Evolutionary conservation across 1,140 invertebrate species (phyloP), one percentile per base, ranked within the genome.

Genomic region (Proales similis): DNA sequence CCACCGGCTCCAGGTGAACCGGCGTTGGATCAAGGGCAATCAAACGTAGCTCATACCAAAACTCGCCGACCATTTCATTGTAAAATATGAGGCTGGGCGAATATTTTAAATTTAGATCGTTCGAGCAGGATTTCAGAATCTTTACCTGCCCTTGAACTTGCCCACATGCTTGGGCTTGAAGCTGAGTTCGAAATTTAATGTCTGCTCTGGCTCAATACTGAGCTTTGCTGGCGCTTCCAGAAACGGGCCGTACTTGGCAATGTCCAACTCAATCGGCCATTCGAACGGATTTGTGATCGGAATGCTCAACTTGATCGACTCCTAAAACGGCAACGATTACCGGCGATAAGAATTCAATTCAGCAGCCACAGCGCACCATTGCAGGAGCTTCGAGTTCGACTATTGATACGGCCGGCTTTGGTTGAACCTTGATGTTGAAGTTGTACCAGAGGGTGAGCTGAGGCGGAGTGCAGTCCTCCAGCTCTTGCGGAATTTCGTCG

Each of bases 391-490:
- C 62, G 6, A 76, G 67, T 24, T 68, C 65, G 17, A 76, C 63
- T 9, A 65, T 65, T 17, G 66, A 64, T 57, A 73, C 71, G 32
- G 73, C 69, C n/a, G 71, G 67, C 9, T 69, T 63, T 26, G 72
- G 71, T 36, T 68, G 67, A 17, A 75, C 69, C 29, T 68, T 67
- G n/a, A 74, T 64, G 32, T 73, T 69, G 11, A 74, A 12, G 2
- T 70, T 69, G 63, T 71, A 76, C 74, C 74, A 76, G n/a, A 76
- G 66, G 12, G 69, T 63, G 67, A 73, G 72, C 14, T 70, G 64
- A 46, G 68, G 71, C n/a, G 70, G 66, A 20, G 63, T 46, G n/a
- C 42, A 47, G 36, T 69, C 68, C 11, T 68, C 68, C 29, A 71
- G 69, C 5, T 68, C 64, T 20, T 67, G 64, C 39, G 66, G 64